Conservation (phyloP, 2,113 vertebrate species). For the Marcusenius ussheri region DNA sequence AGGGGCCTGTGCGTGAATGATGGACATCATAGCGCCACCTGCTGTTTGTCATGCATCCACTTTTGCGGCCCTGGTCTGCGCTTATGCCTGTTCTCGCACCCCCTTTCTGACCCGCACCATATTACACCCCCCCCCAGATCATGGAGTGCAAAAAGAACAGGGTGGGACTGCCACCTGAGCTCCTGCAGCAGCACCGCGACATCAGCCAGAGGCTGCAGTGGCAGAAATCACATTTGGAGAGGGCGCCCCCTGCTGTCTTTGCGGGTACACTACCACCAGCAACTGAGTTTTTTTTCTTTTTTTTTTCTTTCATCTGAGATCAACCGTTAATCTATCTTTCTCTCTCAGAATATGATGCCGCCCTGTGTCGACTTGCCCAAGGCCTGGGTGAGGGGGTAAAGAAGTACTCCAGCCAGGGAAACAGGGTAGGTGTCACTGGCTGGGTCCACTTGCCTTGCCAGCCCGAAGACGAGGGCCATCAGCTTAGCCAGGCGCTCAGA, state of each 20-base stretch:
- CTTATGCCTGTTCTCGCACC: background rate
- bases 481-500: background rate
- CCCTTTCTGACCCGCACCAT: background rate
- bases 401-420: slow-evolving; percentile 71
- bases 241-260: slow-evolving; percentile 55
- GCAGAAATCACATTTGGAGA: slow-evolving; percentile 73
- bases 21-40: background rate
- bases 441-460: background rate
- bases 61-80: background rate
- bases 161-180: slow-evolving; percentile 60
- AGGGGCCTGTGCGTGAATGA: background rate
- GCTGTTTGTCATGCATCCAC: background rate
- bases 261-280: slow-evolving; percentile 51
- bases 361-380: slow-evolving; percentile 63
- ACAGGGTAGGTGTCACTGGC: slow-evolving; percentile 61
- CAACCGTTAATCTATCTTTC: background rate
- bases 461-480: background rate
- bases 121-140: slow-evolving; percentile 51
- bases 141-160: slow-evolving; percentile 58
- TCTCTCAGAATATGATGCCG: slow-evolving; percentile 65
- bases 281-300: background rate
- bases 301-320: background rate
- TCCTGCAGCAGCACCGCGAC: slow-evolving; percentile 67
- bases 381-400: slow-evolving; percentile 72
- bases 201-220: slow-evolving; percentile 68